Evolutionary conservation across 2,797 vertebrate species (phyloP), one percentile per base, ranked within the genome.

Genomic region (Apogon hyalosoma): DNA sequence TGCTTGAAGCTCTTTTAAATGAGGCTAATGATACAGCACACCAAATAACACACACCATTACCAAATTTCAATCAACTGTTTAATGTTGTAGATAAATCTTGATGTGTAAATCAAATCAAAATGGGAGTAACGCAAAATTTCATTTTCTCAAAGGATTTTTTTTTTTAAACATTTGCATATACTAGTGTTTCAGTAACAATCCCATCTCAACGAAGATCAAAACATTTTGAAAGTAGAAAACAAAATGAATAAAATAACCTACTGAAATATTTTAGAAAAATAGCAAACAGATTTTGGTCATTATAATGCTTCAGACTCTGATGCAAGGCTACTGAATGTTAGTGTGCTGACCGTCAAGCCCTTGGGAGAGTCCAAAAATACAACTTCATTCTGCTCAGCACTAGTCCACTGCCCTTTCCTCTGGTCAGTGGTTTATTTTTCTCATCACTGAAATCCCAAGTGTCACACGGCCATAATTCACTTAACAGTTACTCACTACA

Each of bases 81-180:
- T 98, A 98, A 96, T 98, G 94, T 96, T 91, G 94, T 95, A 94
- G 94, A 96, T 95, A 95, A 96, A 97, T 95, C 94, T 94, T 90
- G 90, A 94, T 94, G 92, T 95, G 92, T 95, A 95, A 96, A 96
- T 96, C 94, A 94, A 95, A 95, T 95, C 92, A 92, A 93, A 89
- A 85, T 71, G 80, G 77, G 63, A 85, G 79, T 58, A 88, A 88
- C 77, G 85, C 52, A 87, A 88, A 81, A 69, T 42, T 40, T 60
- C 3, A 73, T 85, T 77, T 83, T 78, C 73, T 75, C 74, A 80
- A 84, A 87, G 70, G 82, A 65, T 73, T 73, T 84, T 91, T 78
- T 61, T 55, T 86, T 89, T 87, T 28, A 33, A 21, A 95, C 90
- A 94, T 94, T 96, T 96, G 93, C 95, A 95, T 95, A 92, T 94